A percentile compares a stretch with the other conserved stretches of the same genome.
Conservation (phyloP, 2,888 invertebrate genomes). For the Aspidiotus rigidus region DNA sequence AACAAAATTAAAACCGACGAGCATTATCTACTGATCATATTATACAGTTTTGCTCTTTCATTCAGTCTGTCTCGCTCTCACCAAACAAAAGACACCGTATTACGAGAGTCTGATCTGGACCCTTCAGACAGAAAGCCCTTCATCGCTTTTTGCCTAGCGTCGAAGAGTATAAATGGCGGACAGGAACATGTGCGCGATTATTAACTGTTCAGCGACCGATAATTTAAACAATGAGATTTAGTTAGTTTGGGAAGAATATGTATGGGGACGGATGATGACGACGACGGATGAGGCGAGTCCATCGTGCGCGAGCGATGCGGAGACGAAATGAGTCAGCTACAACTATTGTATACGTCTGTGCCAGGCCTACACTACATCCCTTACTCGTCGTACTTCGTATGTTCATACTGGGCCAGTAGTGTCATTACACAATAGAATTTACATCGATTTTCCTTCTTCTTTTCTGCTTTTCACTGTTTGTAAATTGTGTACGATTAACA, state of each 20-base stretch:
- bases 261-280: not conserved
- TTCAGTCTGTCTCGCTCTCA: no score
- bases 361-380: no score
- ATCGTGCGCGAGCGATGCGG: not conserved
- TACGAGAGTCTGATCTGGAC: no score
- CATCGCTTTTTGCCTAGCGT: not conserved
- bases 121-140: no score
- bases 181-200: conserved; percentile 29
- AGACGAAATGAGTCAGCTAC: conserved; percentile 20
- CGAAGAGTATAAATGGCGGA: conserved; percentile 11
- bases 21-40: no score
- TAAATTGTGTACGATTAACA: no score
- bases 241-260: conserved; percentile 18
- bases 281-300: conserved; percentile 6
- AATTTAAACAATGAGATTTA: conserved; percentile 30
- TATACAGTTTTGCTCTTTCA: no score
- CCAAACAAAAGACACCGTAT: no score
- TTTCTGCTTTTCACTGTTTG: no score
- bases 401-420: conserved; percentile 29
- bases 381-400: not conserved
- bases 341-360: not conserved
- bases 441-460: not conserved
- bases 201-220: conserved; percentile 31
- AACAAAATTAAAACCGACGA: no score
- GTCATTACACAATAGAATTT: not conserved